Evolutionary conservation across 2,888 invertebrate species (phyloP).

Genomic region (Phortica magna): DNA sequence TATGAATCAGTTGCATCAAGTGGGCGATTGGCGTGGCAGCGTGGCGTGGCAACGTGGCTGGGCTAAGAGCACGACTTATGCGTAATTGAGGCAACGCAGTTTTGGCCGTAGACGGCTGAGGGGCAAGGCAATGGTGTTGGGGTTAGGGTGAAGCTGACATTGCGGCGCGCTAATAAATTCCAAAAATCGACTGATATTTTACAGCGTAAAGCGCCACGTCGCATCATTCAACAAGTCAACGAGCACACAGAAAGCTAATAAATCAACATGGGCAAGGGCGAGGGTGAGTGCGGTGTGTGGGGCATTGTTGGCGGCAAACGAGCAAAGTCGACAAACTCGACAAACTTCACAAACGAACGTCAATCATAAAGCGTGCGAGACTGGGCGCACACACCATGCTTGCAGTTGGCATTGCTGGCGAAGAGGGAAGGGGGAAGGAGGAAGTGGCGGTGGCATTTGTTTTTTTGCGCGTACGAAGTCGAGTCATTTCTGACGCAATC

Average conservation of each 20-base stretch:
- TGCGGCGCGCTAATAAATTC: conserved; percentile 18
- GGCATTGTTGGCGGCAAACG: not conserved
- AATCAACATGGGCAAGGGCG: conserved; percentile 11
- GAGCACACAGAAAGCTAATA: conserved; percentile 27
- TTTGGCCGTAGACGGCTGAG: not conserved
- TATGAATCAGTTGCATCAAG: conserved; percentile 1
- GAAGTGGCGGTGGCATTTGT: conserved; percentile 1
- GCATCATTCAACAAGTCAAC: conserved; percentile 27
- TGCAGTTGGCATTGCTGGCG: not conserved
- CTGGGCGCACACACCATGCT: not conserved
- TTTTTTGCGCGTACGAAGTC: not conserved
- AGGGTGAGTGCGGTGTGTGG: not conserved
- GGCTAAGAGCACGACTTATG: not conserved
- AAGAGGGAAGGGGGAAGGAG: not conserved
- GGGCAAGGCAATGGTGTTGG: not conserved
- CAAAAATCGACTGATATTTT: conserved; percentile 27
- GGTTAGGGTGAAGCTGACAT: not conserved
- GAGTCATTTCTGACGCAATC: conserved; percentile 1
- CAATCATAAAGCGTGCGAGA: conserved; percentile 8
- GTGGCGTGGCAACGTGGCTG: not conserved
- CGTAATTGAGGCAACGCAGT: conserved; percentile 7
- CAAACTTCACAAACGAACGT: conserved; percentile 16
- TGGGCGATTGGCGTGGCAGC: not conserved
- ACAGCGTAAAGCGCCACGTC: conserved; percentile 12
- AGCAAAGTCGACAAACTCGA: not conserved